phyloP scores from a whole-genome alignment of 2,888 invertebrate genomes.

The Papilio gigon region DNA sequence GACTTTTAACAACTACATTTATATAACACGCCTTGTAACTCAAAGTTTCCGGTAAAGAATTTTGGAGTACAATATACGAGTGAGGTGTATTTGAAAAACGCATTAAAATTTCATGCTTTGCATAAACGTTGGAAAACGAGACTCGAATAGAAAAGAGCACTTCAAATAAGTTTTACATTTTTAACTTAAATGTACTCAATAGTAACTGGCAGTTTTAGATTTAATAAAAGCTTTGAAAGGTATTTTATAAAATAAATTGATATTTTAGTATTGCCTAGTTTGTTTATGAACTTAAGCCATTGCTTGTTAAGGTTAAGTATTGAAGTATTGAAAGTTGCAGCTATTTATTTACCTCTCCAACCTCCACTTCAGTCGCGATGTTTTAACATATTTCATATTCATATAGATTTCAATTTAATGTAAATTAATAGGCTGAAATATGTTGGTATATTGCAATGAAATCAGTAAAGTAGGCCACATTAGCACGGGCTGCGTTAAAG shows the following conservation, averaged over 20 bases:
- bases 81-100: conserved; percentile 27
- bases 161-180: conserved; percentile 16
- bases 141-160: conserved; percentile 6
- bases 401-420: not conserved
- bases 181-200: conserved; percentile 1
- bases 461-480: conserved; percentile 38
- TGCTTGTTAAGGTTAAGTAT: too few relatives aligned
- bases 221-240: not conserved
- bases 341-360: not conserved
- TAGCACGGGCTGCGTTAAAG: conserved; percentile 14
- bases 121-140: conserved; percentile 23
- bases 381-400: not conserved
- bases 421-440: conserved; percentile 10
- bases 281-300: too few relatives aligned
- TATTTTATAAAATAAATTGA: not conserved
- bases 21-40: not conserved
- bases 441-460: conserved; percentile 24
- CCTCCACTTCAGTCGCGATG: not conserved
- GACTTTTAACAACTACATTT: conserved; percentile 10
- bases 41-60: conserved; percentile 7
- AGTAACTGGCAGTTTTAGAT: not conserved
- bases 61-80: conserved; percentile 1
- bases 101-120: conserved; percentile 18
- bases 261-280: not conserved
- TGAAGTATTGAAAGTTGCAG: not conserved